Evolutionary conservation across 2,888 invertebrate genomes (phyloP), one percentile per base, ranked within the genome.

Genomic region (Brachyptera putata): DNA sequence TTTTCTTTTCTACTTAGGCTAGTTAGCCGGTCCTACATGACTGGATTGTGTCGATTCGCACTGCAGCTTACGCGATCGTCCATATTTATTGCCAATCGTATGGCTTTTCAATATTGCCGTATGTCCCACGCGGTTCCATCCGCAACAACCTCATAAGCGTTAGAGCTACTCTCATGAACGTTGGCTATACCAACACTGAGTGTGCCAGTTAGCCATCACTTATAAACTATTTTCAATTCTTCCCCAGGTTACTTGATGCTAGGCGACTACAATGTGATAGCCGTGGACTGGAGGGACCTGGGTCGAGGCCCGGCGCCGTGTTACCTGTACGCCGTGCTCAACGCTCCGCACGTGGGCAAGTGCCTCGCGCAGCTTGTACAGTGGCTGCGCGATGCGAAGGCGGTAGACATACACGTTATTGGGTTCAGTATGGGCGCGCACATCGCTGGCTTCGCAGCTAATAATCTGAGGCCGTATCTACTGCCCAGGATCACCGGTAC

Each of bases 341-440:
- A 46, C 21, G 24, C 24, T n/a, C 46, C 46, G 2, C 46, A 46
- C 24, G 46, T 21, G 22, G 46, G 46, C 2, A 3, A 24, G n/a
- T 46, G 46, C 24, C 22, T 46, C 2, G 46, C 46, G 46, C 46
- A 46, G 46, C 18, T 46, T 11, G 21, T 46, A n/a, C 46, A 46
- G 24, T 24, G 46, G 46, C 46, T 46, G 46, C 46, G 46, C 46
- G 21, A 24, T 3, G 46, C 46, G 2, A 24, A 7, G 22, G 46
- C 22, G 3, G 7, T 3, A 9, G 46, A 46, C 46, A 46, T 70
- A 14, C 68, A 68, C 41, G 61, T 68, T 30, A 61, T 70, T 11
- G 71, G 72, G 9, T 70, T 69, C 65, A 69, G 69, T 34, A 48
- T 72, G 30, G 72, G 71, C 24, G 66, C 69, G 11, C 72, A 72